Conservation (phyloP, 2,888 invertebrate species). For the Gortyna flavago region DNA sequence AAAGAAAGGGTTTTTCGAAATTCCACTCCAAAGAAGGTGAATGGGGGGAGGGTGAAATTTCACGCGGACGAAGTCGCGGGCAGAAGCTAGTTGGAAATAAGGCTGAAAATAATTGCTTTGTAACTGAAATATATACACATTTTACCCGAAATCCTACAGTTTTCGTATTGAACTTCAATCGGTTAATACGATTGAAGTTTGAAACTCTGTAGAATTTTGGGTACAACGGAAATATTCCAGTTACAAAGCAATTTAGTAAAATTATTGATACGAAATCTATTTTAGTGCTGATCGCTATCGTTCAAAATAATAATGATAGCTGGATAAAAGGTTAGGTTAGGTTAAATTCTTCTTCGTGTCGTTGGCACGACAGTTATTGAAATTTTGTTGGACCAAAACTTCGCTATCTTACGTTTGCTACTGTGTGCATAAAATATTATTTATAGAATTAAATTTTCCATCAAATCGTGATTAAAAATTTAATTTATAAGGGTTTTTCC, state of each 20-base stretch:
- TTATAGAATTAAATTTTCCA: too few species aligned
- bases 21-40: too few species aligned
- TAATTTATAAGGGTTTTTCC: too few species aligned
- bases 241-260: slow-evolving; percentile 27
- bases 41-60: too few species aligned
- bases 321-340: not conserved
- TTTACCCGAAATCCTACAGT: not conserved
- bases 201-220: not conserved
- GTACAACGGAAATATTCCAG: slow-evolving; percentile 6
- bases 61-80: too few species aligned
- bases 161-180: not conserved
- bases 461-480: too few species aligned
- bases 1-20: too few species aligned
- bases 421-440: too few species aligned
- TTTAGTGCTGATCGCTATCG: not conserved
- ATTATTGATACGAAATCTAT: slow-evolving; percentile 30
- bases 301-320: not conserved
- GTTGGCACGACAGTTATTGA: too few species aligned
- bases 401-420: too few species aligned
- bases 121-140: not conserved
- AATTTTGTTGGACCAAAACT: too few species aligned
- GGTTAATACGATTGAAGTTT: not conserved
- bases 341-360: not conserved
- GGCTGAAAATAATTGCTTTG: not conserved
- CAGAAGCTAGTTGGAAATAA: not conserved